Conservation (phyloP, 2,113 vertebrate species). For the Solea senegalensis region DNA sequence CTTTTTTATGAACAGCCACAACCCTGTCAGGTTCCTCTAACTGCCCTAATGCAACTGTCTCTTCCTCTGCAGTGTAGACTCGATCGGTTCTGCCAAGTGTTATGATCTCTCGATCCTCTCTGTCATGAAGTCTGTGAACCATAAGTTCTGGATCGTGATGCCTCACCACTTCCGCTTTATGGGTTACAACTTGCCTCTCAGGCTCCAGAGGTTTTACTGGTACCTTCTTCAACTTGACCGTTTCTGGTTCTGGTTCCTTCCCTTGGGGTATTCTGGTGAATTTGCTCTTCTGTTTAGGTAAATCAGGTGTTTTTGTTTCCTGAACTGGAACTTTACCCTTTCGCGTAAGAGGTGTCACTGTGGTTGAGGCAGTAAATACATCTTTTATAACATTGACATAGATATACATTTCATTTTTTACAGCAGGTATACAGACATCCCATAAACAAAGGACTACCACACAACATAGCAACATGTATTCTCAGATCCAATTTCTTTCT, state of each 20-base stretch:
- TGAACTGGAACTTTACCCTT: slow-evolving; percentile 77
- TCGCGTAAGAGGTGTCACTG: slow-evolving; percentile 74
- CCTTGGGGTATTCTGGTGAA: slow-evolving; percentile 65
- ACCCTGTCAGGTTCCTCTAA: slow-evolving; percentile 37
- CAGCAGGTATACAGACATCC: no score
- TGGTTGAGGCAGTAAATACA: slow-evolving; percentile 55
- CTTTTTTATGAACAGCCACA: slow-evolving; percentile 24
- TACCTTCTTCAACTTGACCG: slow-evolving; percentile 70
- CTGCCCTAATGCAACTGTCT: slow-evolving; percentile 24
- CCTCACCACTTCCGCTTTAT: slow-evolving; percentile 42
- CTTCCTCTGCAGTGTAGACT: slow-evolving; percentile 49
- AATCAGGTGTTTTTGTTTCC: slow-evolving; percentile 73
- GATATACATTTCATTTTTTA: slow-evolving; percentile 58
- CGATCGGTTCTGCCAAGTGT: slow-evolving; percentile 50
- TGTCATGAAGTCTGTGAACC: slow-evolving; percentile 51
- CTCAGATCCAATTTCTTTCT: not conserved
- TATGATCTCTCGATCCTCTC: slow-evolving; percentile 60
- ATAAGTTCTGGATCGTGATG: slow-evolving; percentile 45
- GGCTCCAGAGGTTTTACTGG: slow-evolving; percentile 65
- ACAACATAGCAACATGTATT: not conserved
- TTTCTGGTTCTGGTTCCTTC: slow-evolving; percentile 63
- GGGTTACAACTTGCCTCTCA: slow-evolving; percentile 57
- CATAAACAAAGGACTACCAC: slow-evolving; percentile 19
- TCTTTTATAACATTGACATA: slow-evolving; percentile 79
- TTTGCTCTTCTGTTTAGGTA: slow-evolving; percentile 69